Conservation (phyloP, 2,888 invertebrate species). For the Lepidonotus clava region DNA sequence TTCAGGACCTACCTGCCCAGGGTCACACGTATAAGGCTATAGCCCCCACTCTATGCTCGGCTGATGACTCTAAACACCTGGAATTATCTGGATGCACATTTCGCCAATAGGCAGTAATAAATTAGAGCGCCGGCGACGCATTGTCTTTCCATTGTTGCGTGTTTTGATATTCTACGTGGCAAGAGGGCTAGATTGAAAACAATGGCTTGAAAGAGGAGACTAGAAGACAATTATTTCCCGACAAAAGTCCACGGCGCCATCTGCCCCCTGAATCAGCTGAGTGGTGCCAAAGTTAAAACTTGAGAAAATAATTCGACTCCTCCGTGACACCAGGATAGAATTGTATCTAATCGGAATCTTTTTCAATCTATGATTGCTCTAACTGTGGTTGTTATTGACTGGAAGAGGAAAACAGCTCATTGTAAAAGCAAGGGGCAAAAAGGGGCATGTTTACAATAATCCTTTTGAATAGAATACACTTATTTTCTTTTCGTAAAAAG, state of each 20-base stretch:
- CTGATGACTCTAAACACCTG: slow-evolving; percentile 28
- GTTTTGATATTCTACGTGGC: background rate
- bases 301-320: too few relatives aligned
- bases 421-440: too few relatives aligned
- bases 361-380: too few relatives aligned
- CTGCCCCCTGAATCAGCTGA: too few relatives aligned
- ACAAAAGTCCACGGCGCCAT: background rate
- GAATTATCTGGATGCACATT: slow-evolving; percentile 31
- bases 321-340: too few relatives aligned
- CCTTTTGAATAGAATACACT: too few relatives aligned
- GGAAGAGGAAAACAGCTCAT: too few relatives aligned
- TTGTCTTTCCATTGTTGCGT: slow-evolving; percentile 4
- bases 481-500: too few relatives aligned
- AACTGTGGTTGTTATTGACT: too few relatives aligned
- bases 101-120: slow-evolving; percentile 41
- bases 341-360: too few relatives aligned
- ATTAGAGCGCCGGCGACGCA: background rate
- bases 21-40: slow-evolving; percentile 1
- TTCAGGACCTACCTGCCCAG: background rate
- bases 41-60: slow-evolving; percentile 36
- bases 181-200: background rate
- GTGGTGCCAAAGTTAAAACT: too few relatives aligned
- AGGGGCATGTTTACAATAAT: too few relatives aligned
- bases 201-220: slow-evolving; percentile 7
- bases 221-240: background rate